Conservation (phyloP, 2,797 vertebrate species). For the Carcharodon carcharias region DNA sequence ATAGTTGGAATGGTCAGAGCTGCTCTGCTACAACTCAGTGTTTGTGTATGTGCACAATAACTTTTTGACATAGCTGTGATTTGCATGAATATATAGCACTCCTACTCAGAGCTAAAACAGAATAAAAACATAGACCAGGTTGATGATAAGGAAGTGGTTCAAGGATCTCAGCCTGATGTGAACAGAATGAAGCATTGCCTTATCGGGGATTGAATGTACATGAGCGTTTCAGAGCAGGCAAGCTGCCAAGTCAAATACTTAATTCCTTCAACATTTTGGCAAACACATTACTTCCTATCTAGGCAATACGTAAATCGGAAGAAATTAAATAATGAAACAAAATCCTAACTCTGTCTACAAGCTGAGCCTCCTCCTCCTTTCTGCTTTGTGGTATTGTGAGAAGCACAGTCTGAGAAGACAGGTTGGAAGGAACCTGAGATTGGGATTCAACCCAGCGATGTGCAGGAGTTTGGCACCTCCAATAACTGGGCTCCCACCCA, state of each 20-base stretch:
- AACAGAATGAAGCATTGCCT: background rate
- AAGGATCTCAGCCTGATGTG: background rate
- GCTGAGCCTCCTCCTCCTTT: background rate
- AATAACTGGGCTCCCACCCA: background rate
- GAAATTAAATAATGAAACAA: background rate
- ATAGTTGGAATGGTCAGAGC: background rate
- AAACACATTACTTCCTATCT: background rate
- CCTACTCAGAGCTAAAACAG: background rate
- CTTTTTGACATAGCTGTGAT: background rate
- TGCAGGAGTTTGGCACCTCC: background rate
- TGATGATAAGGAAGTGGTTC: background rate
- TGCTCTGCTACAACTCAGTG: background rate
- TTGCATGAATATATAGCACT: background rate
- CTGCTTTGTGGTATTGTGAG: no score
- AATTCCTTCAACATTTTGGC: background rate
- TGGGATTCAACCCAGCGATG: background rate
- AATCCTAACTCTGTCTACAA: background rate
- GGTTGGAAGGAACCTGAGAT: background rate
- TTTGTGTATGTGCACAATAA: background rate
- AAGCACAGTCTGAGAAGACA: background rate
- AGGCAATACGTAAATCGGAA: background rate
- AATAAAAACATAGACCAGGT: background rate
- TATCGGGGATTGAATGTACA: background rate
- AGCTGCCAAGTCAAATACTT: conserved; percentile 7
- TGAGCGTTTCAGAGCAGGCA: background rate